Evolutionary conservation across 2,888 invertebrate genomes (phyloP), one percentile per base, ranked within the genome.

Genomic region (Microchrysa polita): DNA sequence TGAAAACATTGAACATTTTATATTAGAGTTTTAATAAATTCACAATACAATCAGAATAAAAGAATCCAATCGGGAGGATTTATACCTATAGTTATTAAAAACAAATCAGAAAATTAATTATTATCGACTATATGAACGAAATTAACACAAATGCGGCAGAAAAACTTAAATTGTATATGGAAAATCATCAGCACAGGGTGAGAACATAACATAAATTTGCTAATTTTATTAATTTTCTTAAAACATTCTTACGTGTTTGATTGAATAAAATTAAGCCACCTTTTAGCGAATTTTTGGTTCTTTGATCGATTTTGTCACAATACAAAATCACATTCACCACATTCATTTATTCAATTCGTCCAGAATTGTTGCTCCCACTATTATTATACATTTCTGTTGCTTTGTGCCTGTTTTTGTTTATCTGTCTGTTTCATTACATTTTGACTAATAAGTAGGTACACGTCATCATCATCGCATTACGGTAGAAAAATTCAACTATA

Each of bases 181-280:
- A 55, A 55, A 52, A 52, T 52, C 52, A 63, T 63, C 61, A 61
- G 20, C 27, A 59, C 22, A 57, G 23, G 10, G 23, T 59, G 59
- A 59, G 23, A 59, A 59, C 59, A 9, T 59, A 61, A 65, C 27
- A 65, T 42, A 65, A 44, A 65, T 44, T 65, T 18, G 44, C 22
- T 65, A 65, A 65, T 44, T 65, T 65, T 65, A 59, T 48, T 48
- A n/a, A n/a, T 48, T 48, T 48, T 48, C 48, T 48, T 48, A 34
- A 34, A 34, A 34, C 27, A 48, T 61, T 61, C 61, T 61, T 61
- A 61, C 61, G 61, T 53, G n/a, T n/a, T n/a, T n/a, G 53, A 52
- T 67, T 65, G 34, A 53, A 53, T 67, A 67, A 48, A 67, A 53
- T 53, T 5, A 67, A 67, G 23, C 67, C 67, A 53, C 53, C 67